Evolutionary conservation across 1,140 invertebrate species (phyloP), one percentile per base, ranked within the genome.

Genomic region (Lasioglossum baleicum): DNA sequence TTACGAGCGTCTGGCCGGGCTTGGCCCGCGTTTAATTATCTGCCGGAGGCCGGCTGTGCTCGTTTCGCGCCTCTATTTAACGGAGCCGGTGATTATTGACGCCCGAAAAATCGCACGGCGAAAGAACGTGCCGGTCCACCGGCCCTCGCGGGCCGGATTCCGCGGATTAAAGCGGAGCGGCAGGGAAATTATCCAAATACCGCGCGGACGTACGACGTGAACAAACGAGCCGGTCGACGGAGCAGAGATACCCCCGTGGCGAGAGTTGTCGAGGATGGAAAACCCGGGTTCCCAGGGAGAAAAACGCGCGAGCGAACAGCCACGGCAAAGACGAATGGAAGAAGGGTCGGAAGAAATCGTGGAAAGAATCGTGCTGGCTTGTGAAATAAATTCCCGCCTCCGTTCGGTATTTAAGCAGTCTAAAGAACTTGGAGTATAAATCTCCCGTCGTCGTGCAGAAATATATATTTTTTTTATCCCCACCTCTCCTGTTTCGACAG

Each of bases 181-280:
- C 53, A 61, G 60, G 67, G 61, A 84, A 78, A 85, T 81, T 85
- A 84, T 84, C 74, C 70, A 82, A 82, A 85, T 84, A 40, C 74
- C 70, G 56, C 48, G 65, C 42, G 20, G 7, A 4, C 69, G 58
- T 4, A n/a, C n/a, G 82, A 85, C 78, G 53, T 81, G 79, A 70
- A 85, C 78, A 78, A 85, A 85, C 58, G 83, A 74, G 74, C n/a
- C 48, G 75, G 26, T 20, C 35, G 73, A 56, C 35, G 40, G 20
- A 13, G 44, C 72, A 42, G 68, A 31, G 31, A 10, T 13, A 7
- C 44, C 10, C n/a, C n/a, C n/a, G 5, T 7, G 65, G 70, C 68
- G 72, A 71, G 74, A 81, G 71, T 81, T 69, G 73, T 76, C 60
- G 22, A 53, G 35, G 6, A 26, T 15, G 44, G 77, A 67, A 83